Evolutionary conservation across 64 coral and sea anemone genomes (phyloP).

Genomic region (Exaiptasia diaphana): DNA sequence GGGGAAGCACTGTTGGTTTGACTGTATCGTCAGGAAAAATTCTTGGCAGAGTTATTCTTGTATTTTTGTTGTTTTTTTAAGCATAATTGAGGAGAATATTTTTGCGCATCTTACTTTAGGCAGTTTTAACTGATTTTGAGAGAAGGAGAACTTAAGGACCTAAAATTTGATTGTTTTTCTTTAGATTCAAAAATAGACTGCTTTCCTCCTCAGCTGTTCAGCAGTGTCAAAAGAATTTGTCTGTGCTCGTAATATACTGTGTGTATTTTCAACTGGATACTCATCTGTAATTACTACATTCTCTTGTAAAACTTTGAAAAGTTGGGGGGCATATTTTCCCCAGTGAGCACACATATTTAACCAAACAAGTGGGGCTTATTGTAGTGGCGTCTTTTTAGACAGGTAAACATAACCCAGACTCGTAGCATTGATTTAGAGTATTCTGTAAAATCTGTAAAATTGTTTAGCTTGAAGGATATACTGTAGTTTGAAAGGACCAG

Average conservation of each 20-base stretch:
- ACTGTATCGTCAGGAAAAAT: neutral
- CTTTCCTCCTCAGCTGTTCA: constrained; percentile 39
- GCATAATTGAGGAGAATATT: constrained; percentile 37
- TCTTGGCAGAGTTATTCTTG: neutral
- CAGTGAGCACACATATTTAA: constrained; percentile 41
- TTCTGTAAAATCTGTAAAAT: constrained; percentile 17
- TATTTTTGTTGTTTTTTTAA: neutral
- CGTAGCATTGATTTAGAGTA: constrained; percentile 19
- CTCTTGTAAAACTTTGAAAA: constrained; percentile 22
- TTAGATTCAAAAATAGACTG: constrained; percentile 43
- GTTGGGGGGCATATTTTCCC: constrained; percentile 40
- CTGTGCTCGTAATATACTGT: constrained; percentile 46
- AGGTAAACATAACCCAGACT: constrained; percentile 39
- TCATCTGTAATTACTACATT: constrained; percentile 46
- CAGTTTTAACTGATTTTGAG: constrained; percentile 14
- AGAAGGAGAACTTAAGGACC: constrained; percentile 24
- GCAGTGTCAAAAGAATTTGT: constrained; percentile 53
- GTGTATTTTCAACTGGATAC: constrained; percentile 57
- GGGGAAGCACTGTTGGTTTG: constrained; percentile 5
- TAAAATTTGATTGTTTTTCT: constrained; percentile 26
- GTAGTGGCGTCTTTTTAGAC: constrained; percentile 32
- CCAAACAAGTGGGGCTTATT: constrained; percentile 60
- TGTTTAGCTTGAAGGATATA: constrained; percentile 44
- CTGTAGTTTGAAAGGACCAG: constrained; percentile 30
- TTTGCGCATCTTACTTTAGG: constrained; percentile 31